These are phyloP conservation scores for Leptinotarsa peninsularis DNA, from an alignment of 2,888 invertebrate species.

Conservation along the genomic window DNA sequence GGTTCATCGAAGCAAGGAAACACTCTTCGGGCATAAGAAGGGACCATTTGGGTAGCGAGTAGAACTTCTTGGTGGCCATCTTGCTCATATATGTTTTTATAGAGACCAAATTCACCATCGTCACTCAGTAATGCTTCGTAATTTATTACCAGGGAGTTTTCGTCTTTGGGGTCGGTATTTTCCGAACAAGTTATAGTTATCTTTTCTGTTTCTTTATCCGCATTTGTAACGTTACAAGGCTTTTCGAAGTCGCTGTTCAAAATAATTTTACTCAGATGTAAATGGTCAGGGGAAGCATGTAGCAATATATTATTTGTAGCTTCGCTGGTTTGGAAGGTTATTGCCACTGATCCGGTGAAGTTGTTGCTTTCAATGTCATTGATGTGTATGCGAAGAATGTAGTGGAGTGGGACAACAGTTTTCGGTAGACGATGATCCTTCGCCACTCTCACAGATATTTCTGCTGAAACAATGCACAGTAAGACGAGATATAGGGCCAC, in stretches of 20 bases:
- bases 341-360: slow-evolving; percentile 18
- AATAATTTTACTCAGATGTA: slow-evolving; percentile 20
- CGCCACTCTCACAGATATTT: slow-evolving; percentile 56
- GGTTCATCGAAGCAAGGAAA: slow-evolving; percentile 87
- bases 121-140: slow-evolving; percentile 8
- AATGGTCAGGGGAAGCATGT: background rate
- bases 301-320: background rate
- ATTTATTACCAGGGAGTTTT: background rate
- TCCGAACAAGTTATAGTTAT: slow-evolving; percentile 20
- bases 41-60: slow-evolving; percentile 17
- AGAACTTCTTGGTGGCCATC: slow-evolving; percentile 2
- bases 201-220: background rate
- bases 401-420: slow-evolving; percentile 11
- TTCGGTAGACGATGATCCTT: slow-evolving; percentile 21
- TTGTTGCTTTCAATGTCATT: background rate
- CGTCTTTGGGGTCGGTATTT: background rate
- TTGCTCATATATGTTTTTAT: background rate
- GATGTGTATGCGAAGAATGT: slow-evolving; percentile 16
- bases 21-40: slow-evolving; percentile 69
- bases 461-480: background rate
- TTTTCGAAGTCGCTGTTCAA: background rate
- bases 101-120: slow-evolving; percentile 11
- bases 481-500: background rate
- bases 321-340: slow-evolving; percentile 13
- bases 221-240: slow-evolving; percentile 9